A percentile compares a stretch with the other conserved stretches of the same genome.
phyloP scores from a whole-genome alignment of 2,113 vertebrate genomes.

The Neodon shergylaensis region DNA sequence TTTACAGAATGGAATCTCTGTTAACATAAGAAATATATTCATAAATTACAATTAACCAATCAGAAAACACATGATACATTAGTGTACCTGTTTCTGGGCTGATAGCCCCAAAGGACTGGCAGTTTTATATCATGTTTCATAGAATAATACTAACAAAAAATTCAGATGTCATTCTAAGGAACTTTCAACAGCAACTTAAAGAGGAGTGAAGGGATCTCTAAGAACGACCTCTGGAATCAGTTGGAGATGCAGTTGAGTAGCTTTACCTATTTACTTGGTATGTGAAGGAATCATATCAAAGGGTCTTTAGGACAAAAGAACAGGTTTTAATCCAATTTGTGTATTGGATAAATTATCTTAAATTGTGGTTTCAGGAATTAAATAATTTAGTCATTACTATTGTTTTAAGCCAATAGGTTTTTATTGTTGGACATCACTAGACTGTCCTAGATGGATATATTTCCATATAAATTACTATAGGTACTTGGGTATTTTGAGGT shows the following conservation, averaged over 20 bases:
- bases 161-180: neutral
- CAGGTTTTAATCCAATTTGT: neutral
- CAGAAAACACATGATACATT: neutral
- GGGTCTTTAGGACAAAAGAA: neutral
- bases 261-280: neutral
- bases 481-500: neutral
- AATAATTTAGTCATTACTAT: neutral
- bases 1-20: neutral
- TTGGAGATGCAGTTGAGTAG: neutral
- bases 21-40: neutral
- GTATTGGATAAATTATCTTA: neutral
- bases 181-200: neutral
- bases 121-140: neutral
- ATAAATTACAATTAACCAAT: neutral
- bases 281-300: neutral
- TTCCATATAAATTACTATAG: neutral
- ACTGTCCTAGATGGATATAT: neutral
- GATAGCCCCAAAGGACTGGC: neutral
- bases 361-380: neutral
- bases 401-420: neutral
- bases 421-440: neutral
- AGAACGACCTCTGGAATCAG: fast-evolving
- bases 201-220: neutral
- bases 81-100: neutral
- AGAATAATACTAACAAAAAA: neutral